Evolutionary conservation across 2,888 invertebrate species (phyloP).

Genomic region (Orchesella flavescens): DNA sequence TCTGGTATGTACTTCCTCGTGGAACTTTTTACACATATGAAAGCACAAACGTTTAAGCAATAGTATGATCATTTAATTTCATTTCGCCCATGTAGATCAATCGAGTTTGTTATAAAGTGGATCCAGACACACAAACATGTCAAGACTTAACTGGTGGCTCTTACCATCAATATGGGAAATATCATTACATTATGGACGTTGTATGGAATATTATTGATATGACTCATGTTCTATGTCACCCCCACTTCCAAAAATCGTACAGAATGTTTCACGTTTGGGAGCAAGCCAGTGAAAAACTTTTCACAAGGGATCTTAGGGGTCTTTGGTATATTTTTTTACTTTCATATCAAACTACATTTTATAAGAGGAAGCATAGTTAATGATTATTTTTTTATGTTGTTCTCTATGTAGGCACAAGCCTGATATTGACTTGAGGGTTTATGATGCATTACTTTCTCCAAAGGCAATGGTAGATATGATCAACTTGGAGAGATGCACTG

Average conservation of each 20-base stretch:
- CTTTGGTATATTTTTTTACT: conserved; percentile 55
- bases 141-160: conserved; percentile 37
- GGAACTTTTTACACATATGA: too few relatives aligned
- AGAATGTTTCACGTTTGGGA: conserved; percentile 66
- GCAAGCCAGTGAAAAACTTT: conserved; percentile 66
- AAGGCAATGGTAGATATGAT: conserved; percentile 63
- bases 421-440: conserved; percentile 58
- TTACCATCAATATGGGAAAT: conserved; percentile 42
- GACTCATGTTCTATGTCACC: conserved; percentile 57
- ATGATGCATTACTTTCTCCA: conserved; percentile 61
- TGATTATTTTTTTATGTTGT: too few relatives aligned
- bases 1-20: conserved; percentile 9
- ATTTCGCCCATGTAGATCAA: conserved; percentile 30
- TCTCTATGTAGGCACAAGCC: conserved; percentile 68
- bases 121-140: conserved; percentile 13
- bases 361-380: neutral
- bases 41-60: neutral
- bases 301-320: conserved; percentile 64
- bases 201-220: conserved; percentile 67
- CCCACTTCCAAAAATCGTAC: conserved; percentile 50
- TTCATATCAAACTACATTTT: neutral
- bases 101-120: conserved; percentile 20
- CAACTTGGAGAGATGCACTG: conserved; percentile 66
- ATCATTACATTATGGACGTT: conserved; percentile 64
- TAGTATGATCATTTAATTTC: neutral